A percentile compares a stretch with the other conserved stretches of the same genome.
phyloP scores from a whole-genome alignment of 2,888 invertebrate genomes.

The Dryococelus australis region DNA sequence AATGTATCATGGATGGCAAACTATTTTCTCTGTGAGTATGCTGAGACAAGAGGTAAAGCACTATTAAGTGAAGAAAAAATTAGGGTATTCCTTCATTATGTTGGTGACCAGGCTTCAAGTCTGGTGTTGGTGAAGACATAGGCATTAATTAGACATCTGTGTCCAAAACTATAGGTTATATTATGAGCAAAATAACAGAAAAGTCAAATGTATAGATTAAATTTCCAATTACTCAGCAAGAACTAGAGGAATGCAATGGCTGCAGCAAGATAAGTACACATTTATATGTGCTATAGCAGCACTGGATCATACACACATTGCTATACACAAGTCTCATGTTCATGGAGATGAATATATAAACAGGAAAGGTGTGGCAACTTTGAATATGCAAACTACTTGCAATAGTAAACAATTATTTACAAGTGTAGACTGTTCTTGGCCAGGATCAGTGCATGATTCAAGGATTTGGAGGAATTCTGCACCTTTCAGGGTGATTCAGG shows the following conservation, averaged over 20 bases:
- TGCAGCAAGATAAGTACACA: neutral
- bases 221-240: neutral
- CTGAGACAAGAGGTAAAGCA: neutral
- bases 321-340: neutral
- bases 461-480: slow-evolving; percentile 16
- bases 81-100: neutral
- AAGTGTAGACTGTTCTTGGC: too few relatives aligned
- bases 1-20: neutral
- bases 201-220: neutral
- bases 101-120: neutral
- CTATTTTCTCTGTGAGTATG: too few relatives aligned
- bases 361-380: neutral
- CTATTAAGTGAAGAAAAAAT: neutral
- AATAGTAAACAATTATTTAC: neutral
- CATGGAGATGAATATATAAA: slow-evolving; percentile 1
- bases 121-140: neutral
- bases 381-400: neutral
- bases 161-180: neutral
- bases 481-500: neutral
- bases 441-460: neutral
- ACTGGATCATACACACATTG: neutral
- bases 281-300: neutral
- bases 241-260: neutral
- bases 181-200: neutral
- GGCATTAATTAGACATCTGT: neutral